These are phyloP conservation scores for Eulemur macaco DNA, from an alignment of 2,113 vertebrate species.

Conservation along the genomic window DNA sequence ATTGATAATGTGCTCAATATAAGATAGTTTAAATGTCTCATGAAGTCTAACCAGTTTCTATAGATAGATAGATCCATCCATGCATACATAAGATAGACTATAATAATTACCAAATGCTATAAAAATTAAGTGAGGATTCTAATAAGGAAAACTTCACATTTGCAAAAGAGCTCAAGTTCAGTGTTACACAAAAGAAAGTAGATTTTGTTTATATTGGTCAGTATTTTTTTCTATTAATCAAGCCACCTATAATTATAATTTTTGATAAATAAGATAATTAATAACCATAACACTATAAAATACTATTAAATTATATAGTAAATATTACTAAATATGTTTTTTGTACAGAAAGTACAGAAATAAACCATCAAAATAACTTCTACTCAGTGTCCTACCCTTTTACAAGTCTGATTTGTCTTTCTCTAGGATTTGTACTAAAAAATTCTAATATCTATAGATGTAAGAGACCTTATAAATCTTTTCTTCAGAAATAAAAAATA, in stretches of 20 bases:
- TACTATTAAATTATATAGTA: constrained; percentile 4
- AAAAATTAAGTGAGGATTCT: not conserved
- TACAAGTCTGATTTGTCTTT: not conserved
- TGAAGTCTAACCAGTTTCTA: not conserved
- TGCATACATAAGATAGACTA: not conserved
- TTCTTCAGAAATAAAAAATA: constrained; percentile 36
- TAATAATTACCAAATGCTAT: not conserved
- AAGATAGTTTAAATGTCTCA: not conserved
- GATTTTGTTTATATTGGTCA: not conserved
- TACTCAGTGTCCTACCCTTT: not conserved
- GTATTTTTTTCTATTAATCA: not conserved
- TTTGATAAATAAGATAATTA: not conserved
- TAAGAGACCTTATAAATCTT: not conserved
- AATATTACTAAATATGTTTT: constrained; percentile 18
- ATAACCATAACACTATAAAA: not conserved
- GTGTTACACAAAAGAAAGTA: not conserved
- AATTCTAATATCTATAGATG: not conserved
- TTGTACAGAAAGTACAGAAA: not conserved
- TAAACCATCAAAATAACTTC: not conserved
- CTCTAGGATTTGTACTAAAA: not conserved
- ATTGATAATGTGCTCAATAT: not conserved
- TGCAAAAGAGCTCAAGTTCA: not conserved
- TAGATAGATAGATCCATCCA: not conserved
- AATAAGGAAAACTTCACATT: not conserved
- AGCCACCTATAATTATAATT: not conserved